Base-by-base conservation (phyloP, 2,797 vertebrate genomes). In the Megalops cyprinoides region DNA sequence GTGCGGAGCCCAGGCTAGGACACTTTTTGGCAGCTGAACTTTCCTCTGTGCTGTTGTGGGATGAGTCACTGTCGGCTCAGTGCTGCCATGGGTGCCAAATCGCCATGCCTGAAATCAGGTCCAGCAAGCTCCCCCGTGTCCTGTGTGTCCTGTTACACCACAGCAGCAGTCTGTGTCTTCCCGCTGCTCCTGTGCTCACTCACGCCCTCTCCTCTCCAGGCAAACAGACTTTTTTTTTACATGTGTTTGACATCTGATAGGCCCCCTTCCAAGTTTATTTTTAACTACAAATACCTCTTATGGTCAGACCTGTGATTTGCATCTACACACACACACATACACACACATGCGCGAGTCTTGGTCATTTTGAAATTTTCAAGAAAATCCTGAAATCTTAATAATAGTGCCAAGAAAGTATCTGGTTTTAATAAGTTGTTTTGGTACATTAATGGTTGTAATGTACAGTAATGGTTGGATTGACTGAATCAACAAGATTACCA, bases 31-130 rank as follows among this genome's bases (percentile, higher is more conserved):
- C 76, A 60, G 76, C 76, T 56, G 51, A 58, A 77, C 53, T 77
- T 58, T 62, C 73, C 48, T 48, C 44, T 48, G 12, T 44, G 69
- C 55, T 42, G 42, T 51, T 58, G 44, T 51, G 55, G 53, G 44
- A 81, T 81, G 73, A 81, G 53, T 81, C 79, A 81, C 73, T 46
- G 73, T 62, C 44, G 58, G 20, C 56, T 46, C 37, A 14, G 44
- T 60, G 23, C 46, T 60, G 56, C 56, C 14, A 20, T 31, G 2
- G 71, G 28, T 62, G n/a, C 73, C 73, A 81, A 48, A 34, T 60
- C 23, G 46, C 79, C 34, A 42, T 67, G 46, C 73, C 78, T 75
- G 73, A 65, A 74, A 76, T 49, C 25, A 28, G 73, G 42, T 34
- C 55, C 79, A 37, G 73, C 15, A 31, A 75, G 4, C 15, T 6